Conservation (phyloP, 2,113 vertebrate species). For the Chitala chitala region DNA sequence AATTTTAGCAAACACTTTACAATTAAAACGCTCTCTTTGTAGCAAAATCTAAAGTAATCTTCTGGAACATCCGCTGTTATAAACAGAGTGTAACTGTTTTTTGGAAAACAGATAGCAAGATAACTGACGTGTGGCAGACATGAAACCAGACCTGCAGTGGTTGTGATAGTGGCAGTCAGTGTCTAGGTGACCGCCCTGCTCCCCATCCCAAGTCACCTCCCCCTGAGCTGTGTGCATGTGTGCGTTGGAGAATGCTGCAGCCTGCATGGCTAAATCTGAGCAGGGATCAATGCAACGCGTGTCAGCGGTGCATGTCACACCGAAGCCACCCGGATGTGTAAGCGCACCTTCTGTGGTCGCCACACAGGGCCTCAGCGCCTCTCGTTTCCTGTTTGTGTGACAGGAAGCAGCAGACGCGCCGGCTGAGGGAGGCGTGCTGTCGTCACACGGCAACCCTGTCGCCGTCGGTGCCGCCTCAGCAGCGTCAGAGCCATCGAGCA, state of each 20-base stretch:
- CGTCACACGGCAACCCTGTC: conserved; percentile 36
- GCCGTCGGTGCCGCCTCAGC: conserved; percentile 30
- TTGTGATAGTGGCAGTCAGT: not conserved
- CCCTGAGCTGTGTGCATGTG: conserved; percentile 21
- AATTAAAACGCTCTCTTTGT: too few relatives aligned
- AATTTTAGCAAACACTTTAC: not conserved
- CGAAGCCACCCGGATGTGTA: conserved; percentile 39
- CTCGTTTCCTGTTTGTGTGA: conserved; percentile 84
- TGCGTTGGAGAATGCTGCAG: conserved; percentile 10
- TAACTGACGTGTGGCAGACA: too few relatives aligned
- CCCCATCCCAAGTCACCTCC: too few relatives aligned
- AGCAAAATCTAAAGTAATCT: too few relatives aligned
- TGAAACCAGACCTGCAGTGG: not conserved
- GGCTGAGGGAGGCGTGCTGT: conserved; percentile 56
- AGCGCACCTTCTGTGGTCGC: conserved; percentile 50
- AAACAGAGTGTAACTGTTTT: too few relatives aligned
- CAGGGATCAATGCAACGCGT: conserved; percentile 3
- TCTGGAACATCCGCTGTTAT: too few relatives aligned
- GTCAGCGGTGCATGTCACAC: conserved; percentile 36
- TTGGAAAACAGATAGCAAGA: too few relatives aligned
- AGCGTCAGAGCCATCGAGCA: conserved; percentile 23
- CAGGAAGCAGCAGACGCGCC: conserved; percentile 73
- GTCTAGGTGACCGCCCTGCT: conserved; percentile 22
- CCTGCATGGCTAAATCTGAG: conserved; percentile 17
- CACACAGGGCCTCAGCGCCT: conserved; percentile 47